Base-by-base conservation (phyloP, 1,140 invertebrate species). In the Drosophila lacertosa region DNA sequence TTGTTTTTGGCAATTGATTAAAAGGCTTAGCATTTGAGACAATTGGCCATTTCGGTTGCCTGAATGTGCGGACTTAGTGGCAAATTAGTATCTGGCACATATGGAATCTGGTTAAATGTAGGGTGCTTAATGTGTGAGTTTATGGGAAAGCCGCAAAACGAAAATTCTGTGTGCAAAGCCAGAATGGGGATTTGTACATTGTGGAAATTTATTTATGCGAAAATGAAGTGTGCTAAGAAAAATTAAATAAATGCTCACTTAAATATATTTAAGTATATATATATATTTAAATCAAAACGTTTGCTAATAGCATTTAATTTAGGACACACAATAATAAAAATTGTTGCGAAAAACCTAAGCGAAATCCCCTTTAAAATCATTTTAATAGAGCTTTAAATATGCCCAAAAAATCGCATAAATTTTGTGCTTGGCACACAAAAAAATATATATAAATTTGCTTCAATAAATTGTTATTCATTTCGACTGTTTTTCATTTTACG, bases 21-120 rank as follows among this genome's bases (percentile, higher is more conserved):
- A 86, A 86, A 75, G 82, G 83, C 77, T 86, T 86, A 89, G 69
- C 81, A 62, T 70, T 74, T 76, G 53, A 88, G 82, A 88, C 81
- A 86, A 82, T 88, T 81, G 78, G 66, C 62, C 26, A 67, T 77
- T 69, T 60, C 33, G 33, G 58, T 26, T 47, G 54, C 45, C 44
- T 32, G 37, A n/a, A n/a, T n/a, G n/a, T n/a, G 16, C 63, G 50
- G 73, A 40, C 74, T 88, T 88, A 77, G 81, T 81, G 76, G 69
- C 65, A 84, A 86, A 86, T 84, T 77, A 77, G 81, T 71, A 53
- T 53, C 42, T 81, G 62, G 45, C 55, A 70, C 57, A 55, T 67
- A 42, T n/a, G 42, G 60, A 22, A 65, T 65, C 63, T 67, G 35
- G 83, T 78, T 88, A 88, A 88, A 88, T 86, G 65, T 86, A 62